Evolutionary conservation across 2,113 vertebrate genomes (phyloP).

Genomic region (Seriola quinqueradiata): DNA sequence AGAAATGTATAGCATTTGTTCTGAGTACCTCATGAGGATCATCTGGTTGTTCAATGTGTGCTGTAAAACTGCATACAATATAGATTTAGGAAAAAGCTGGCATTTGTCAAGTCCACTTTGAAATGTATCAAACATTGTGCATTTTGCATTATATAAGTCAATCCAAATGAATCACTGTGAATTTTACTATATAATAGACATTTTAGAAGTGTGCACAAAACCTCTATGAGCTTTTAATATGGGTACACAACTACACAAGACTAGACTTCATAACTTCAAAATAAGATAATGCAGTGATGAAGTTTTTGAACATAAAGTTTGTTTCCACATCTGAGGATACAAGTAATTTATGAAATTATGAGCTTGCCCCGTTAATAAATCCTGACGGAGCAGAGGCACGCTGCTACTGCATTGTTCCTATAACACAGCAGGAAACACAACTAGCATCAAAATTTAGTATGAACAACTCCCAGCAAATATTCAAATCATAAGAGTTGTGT

Average conservation of each 20-base stretch:
- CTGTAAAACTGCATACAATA: not conserved
- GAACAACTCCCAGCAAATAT: slow-evolving; percentile 44
- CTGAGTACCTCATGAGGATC: not conserved
- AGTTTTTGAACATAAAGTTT: slow-evolving; percentile 1
- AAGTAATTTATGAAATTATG: slow-evolving; percentile 12
- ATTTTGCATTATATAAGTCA: not conserved
- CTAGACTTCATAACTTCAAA: not conserved
- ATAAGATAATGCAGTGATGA: slow-evolving; percentile 2
- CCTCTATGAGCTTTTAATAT: not conserved
- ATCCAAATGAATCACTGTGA: not conserved
- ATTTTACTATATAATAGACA: not conserved
- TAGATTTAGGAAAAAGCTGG: not conserved
- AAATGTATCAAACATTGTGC: not conserved
- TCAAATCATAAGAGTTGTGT: slow-evolving; percentile 37
- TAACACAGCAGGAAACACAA: slow-evolving; percentile 32
- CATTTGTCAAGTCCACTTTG: not conserved
- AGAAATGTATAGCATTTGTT: not conserved
- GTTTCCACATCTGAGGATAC: slow-evolving; percentile 10
- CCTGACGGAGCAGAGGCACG: slow-evolving; percentile 5
- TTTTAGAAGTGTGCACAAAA: not conserved
- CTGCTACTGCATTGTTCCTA: not conserved
- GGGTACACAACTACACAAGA: not conserved
- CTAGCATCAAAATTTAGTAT: slow-evolving; percentile 36
- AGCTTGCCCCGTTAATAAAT: slow-evolving; percentile 13
- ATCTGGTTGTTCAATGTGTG: not conserved